Percentiles rank a stretch among this genome's conserved stretches.
phyloP scores from a whole-genome alignment of 2,888 invertebrate species.

The Agonopterix arenella region DNA sequence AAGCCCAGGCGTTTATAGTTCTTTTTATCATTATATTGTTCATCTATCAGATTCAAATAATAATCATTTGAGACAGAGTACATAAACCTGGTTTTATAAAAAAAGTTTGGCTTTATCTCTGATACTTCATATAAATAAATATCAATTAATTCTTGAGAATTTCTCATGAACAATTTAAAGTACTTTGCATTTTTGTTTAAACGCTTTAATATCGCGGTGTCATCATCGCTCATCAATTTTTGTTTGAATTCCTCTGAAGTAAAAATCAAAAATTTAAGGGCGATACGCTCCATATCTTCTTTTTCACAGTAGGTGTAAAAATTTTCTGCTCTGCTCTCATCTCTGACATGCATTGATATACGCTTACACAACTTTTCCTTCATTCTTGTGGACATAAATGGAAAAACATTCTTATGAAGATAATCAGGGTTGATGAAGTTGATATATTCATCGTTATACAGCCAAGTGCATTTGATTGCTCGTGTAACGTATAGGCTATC shows the following conservation, averaged over 20 bases:
- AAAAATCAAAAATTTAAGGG: constrained; percentile 37
- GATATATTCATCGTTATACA: constrained; percentile 33
- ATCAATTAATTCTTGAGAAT: constrained; percentile 30
- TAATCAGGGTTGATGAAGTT: constrained; percentile 35
- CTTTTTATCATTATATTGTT: not conserved
- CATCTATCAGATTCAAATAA: constrained; percentile 27
- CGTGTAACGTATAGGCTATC: constrained; percentile 42
- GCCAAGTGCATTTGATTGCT: constrained; percentile 44
- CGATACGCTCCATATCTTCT: constrained; percentile 22
- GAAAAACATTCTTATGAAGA: constrained; percentile 40
- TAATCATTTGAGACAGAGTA: constrained; percentile 20
- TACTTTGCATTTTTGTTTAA: not conserved
- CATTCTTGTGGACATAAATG: constrained; percentile 49
- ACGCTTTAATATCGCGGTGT: constrained; percentile 1
- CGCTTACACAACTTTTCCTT: constrained; percentile 38
- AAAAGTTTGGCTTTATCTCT: constrained; percentile 2
- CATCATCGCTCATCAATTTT: constrained; percentile 17
- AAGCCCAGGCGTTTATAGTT: constrained; percentile 17
- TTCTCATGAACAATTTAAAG: constrained; percentile 21
- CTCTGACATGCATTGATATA: constrained; percentile 28
- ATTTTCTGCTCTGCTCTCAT: constrained; percentile 24
- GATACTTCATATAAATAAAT: constrained; percentile 12
- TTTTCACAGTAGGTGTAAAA: constrained; percentile 40
- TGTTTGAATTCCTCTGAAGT: constrained; percentile 39
- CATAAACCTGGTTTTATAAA: constrained; percentile 18